Percentiles rank a stretch among this genome's conserved stretches.
Evolutionary conservation across 1,140 invertebrate species (phyloP).

Genomic region (Diorhabda carinulata): DNA sequence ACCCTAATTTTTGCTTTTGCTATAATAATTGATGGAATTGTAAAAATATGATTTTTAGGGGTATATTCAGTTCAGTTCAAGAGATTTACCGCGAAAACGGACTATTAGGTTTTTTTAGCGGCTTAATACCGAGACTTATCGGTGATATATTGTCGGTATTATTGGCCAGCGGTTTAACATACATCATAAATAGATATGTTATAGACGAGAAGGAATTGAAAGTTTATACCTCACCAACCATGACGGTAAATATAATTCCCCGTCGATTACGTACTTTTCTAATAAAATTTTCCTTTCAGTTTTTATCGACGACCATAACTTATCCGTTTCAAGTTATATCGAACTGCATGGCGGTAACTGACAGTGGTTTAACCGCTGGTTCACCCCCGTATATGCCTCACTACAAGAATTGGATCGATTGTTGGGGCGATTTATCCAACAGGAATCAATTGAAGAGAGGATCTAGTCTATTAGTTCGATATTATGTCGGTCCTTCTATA

Average conservation of each 20-base stretch:
- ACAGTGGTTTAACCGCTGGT: slow-evolving; percentile 70
- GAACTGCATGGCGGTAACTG: slow-evolving; percentile 80
- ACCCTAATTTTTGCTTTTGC: too few relatives aligned
- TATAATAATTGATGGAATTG: too few relatives aligned
- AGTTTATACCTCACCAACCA: slow-evolving; percentile 56
- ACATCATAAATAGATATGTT: slow-evolving; percentile 73
- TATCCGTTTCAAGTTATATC: slow-evolving; percentile 86
- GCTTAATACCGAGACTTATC: slow-evolving; percentile 74
- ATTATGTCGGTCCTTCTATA: slow-evolving; percentile 64
- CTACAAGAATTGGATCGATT: slow-evolving; percentile 73
- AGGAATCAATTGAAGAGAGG: slow-evolving; percentile 78
- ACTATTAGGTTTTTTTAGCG: slow-evolving; percentile 78
- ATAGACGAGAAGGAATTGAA: slow-evolving; percentile 70
- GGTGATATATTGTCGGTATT: slow-evolving; percentile 72
- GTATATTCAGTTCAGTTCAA: slow-evolving; percentile 65
- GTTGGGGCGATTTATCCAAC: slow-evolving; percentile 70
- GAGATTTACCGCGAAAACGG: slow-evolving; percentile 82
- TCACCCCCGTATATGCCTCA: slow-evolving; percentile 75
- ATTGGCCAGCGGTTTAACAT: slow-evolving; percentile 68
- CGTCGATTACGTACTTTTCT: not conserved
- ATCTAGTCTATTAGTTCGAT: slow-evolving; percentile 75
- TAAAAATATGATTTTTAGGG: slow-evolving; percentile 49
- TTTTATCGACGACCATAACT: slow-evolving; percentile 70
- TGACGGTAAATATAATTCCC: slow-evolving; percentile 53
- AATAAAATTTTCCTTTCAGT: slow-evolving; percentile 50